These are phyloP conservation scores for Listronotus oregonensis DNA, from an alignment of 1,140 invertebrate genomes.

Conservation along the genomic window DNA sequence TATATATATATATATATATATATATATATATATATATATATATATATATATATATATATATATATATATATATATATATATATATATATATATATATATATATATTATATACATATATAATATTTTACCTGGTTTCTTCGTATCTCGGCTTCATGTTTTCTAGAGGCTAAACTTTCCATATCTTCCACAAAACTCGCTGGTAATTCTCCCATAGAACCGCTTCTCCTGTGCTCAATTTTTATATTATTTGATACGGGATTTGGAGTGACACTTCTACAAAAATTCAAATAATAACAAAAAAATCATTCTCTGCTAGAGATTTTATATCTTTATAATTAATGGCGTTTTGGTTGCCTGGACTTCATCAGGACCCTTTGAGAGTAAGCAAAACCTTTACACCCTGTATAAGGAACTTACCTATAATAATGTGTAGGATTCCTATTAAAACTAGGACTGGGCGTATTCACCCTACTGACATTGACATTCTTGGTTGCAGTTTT, in stretches of 20 bases:
- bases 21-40: no score
- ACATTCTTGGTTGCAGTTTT: conserved; percentile 49
- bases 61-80: no score
- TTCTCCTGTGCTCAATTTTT: conserved; percentile 48
- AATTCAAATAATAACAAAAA: no score
- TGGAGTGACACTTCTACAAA: conserved; percentile 49
- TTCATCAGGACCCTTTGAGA: no score
- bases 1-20: no score
- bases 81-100: background rate
- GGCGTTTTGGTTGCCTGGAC: no score
- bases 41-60: no score
- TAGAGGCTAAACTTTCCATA: conserved; percentile 56
- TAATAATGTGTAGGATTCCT: conserved; percentile 57
- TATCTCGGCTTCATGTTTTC: conserved; percentile 59
- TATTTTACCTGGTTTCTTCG: conserved; percentile 56
- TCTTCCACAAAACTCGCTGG: conserved; percentile 50
- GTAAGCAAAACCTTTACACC: no score
- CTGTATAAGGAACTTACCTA: conserved; percentile 12
- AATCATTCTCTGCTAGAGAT: no score
- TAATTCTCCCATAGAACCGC: conserved; percentile 57
- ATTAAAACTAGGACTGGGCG: conserved; percentile 61
- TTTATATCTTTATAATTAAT: no score
- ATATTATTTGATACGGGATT: conserved; percentile 45
- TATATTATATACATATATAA: no score
- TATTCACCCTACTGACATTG: conserved; percentile 50